A percentile compares a stretch with the other conserved stretches of the same genome.
Evolutionary conservation across 1,140 invertebrate genomes (phyloP).

Genomic region (Aphelinus atriplicis): DNA sequence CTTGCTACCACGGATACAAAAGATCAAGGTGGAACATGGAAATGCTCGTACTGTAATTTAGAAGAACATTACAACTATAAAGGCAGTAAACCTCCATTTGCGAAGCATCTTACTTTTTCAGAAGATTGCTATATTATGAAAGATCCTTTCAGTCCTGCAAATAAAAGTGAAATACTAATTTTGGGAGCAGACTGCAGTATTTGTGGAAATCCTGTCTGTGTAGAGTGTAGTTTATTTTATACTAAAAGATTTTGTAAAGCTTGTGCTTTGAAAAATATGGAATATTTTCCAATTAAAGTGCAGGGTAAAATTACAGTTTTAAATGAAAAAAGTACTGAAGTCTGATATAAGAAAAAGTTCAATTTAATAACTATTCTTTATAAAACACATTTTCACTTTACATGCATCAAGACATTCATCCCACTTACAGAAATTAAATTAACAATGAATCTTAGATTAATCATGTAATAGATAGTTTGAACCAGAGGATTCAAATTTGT

Average conservation of each 20-base stretch:
- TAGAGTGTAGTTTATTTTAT: slow-evolving; percentile 86
- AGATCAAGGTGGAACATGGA: slow-evolving; percentile 64
- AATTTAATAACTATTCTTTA: slow-evolving; percentile 29
- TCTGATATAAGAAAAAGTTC: slow-evolving; percentile 20
- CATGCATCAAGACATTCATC: slow-evolving; percentile 18
- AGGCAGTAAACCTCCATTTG: slow-evolving; percentile 77
- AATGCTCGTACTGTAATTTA: slow-evolving; percentile 73
- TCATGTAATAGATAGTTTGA: not conserved
- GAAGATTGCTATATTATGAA: slow-evolving; percentile 83
- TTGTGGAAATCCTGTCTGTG: slow-evolving; percentile 77
- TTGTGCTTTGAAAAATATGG: slow-evolving; percentile 72
- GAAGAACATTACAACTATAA: slow-evolving; percentile 78
- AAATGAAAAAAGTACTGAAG: slow-evolving; percentile 53
- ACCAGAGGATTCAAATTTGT: slow-evolving; percentile 10
- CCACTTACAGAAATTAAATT: slow-evolving; percentile 13
- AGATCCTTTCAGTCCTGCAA: slow-evolving; percentile 80
- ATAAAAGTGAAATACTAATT: slow-evolving; percentile 75
- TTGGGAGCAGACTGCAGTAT: slow-evolving; percentile 78
- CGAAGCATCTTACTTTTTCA: slow-evolving; percentile 69
- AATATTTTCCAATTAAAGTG: slow-evolving; percentile 74
- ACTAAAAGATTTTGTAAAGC: slow-evolving; percentile 75
- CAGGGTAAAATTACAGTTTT: slow-evolving; percentile 57
- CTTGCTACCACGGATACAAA: slow-evolving; percentile 12
- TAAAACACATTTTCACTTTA: slow-evolving; percentile 31
- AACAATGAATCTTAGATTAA: slow-evolving; percentile 24